Conservation (phyloP, 2,113 vertebrate genomes). For the Phrynosoma platyrhinos region DNA sequence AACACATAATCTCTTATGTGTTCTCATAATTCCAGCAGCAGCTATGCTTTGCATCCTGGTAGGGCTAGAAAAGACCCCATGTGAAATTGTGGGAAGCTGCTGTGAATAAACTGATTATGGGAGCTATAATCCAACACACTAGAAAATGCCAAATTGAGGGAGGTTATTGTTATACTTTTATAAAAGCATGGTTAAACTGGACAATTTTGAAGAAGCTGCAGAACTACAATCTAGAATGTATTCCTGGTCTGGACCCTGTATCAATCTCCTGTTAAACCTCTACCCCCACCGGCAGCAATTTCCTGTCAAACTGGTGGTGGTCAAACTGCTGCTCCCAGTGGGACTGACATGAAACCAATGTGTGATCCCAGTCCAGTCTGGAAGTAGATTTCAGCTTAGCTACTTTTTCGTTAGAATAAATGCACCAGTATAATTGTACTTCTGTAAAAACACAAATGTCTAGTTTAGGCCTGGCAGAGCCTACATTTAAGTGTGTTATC, state of each 20-base stretch:
- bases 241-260: not conserved
- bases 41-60: not conserved
- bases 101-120: no score
- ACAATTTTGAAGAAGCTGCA: not conserved
- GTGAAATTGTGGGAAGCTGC: no score
- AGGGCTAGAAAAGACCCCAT: no score
- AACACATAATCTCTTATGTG: not conserved
- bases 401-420: not conserved
- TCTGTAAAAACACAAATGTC: not conserved
- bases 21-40: not conserved
- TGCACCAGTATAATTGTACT: not conserved
- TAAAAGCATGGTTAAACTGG: not conserved
- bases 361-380: not conserved
- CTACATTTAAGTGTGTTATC: not conserved
- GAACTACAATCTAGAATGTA: not conserved
- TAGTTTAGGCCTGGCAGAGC: not conserved
- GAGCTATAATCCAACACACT: not conserved
- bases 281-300: no score
- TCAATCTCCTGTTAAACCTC: not conserved
- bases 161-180: not conserved
- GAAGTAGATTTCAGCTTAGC: not conserved
- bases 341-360: not conserved
- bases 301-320: no score
- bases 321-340: no score
- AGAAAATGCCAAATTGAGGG: not conserved